Base-by-base conservation (phyloP, 2,888 invertebrate genomes). In the Caenorhabditis macrosperma region DNA sequence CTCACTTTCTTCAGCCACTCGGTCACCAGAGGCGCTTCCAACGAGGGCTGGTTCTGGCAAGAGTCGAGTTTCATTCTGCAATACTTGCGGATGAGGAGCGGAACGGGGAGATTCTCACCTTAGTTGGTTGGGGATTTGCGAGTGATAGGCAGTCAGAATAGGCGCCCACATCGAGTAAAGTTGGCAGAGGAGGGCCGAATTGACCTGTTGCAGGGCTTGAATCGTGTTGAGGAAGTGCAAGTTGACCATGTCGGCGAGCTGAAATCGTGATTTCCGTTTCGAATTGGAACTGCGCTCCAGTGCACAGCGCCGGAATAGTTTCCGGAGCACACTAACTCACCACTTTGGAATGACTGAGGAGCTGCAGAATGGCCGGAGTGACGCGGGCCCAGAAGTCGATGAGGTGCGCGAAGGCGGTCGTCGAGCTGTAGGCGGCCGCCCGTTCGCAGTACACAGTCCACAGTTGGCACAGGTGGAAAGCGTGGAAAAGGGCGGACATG, bases 381-480 rank as follows among this genome's bases (percentile, higher is more conserved):
- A 99, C 95, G 92, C 97, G 95, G 61, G 95, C 95, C 99, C 99
- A 99, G 93, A 99, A 99, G 92, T 98, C 97, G 86, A 97, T 94
- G 67, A 98, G 93, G 83, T 85, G 85, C 9, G 85, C 77, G 54
- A 86, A 86, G 2, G 85, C 84, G 5, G 83, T 80, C 0, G 84
- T 78, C 9, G 85, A 84, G 41, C 82, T 82, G 46, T 71, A 84
- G 0, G 78, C 75, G 15, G 85, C 85, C 3, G 85, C 85, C 26
- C 84, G 95, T 91, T 99, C 98, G 91, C 98, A 94, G 92, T 99
- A 99, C 86, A 99, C 94, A 0, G 98, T 99, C 99, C 98, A 99
- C 82, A 99, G 93, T 93, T 98, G 98, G 91, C 98, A 99, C 59
- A 99, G 93, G 78, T 97, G 95, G 92, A 99, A 99, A 3, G 97